Conservation (phyloP, 2,113 vertebrate genomes). For the Callopanchax toddi region DNA sequence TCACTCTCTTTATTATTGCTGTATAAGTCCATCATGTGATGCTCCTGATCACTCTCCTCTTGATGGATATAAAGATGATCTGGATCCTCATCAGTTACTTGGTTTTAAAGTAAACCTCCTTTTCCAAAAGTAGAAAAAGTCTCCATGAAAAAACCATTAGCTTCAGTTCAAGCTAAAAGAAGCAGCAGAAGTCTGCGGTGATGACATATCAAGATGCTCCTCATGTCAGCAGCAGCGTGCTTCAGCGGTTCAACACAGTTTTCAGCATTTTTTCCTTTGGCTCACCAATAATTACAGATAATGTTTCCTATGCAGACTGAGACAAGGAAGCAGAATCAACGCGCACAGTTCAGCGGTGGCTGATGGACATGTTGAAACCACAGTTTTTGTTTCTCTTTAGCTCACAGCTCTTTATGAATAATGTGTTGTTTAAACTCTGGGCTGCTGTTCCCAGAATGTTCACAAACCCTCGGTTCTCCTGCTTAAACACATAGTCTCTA, state of each 20-base stretch:
- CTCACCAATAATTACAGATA: conserved; percentile 26
- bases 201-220: conserved; percentile 36
- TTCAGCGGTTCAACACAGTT: conserved; percentile 11
- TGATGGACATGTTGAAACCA: conserved; percentile 13
- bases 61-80: neutral
- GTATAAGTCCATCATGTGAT: too few species aligned
- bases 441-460: conserved; percentile 15
- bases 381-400: conserved; percentile 40
- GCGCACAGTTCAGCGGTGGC: conserved; percentile 13
- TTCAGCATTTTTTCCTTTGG: conserved; percentile 10
- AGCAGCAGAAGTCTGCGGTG: conserved; percentile 6
- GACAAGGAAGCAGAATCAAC: conserved; percentile 32
- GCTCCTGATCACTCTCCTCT: neutral
- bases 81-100: neutral
- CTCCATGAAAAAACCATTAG: conserved; percentile 17
- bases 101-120: neutral
- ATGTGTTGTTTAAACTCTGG: conserved; percentile 34
- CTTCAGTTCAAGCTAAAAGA: conserved; percentile 15
- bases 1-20: too few species aligned
- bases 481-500: too few species aligned
- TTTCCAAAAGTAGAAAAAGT: conserved; percentile 11
- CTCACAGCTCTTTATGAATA: too few species aligned
- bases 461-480: too few species aligned
- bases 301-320: conserved; percentile 30
- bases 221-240: conserved; percentile 12